Conservation (phyloP, 2,888 invertebrate genomes). For the Cryptosula pallasiana region DNA sequence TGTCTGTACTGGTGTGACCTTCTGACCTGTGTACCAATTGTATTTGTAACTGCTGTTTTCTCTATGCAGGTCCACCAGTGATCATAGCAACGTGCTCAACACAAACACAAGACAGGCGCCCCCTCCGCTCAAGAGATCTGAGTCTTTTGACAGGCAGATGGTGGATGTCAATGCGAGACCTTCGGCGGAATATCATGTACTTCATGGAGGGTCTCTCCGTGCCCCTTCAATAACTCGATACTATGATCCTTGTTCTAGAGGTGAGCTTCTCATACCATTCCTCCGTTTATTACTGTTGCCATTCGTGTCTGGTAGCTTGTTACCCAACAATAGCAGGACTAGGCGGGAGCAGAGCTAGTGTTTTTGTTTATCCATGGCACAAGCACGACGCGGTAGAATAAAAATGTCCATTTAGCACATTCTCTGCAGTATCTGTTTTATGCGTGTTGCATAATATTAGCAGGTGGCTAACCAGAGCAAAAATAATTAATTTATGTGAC, state of each 20-base stretch:
- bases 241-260: constrained; percentile 5
- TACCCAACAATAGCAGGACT: too few relatives aligned
- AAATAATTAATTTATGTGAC: too few relatives aligned
- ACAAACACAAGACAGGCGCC: background rate
- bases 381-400: too few relatives aligned
- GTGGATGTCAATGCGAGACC: background rate
- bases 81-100: background rate
- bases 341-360: too few relatives aligned
- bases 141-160: background rate
- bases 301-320: too few relatives aligned
- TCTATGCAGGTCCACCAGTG: constrained; percentile 6
- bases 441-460: too few relatives aligned
- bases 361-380: too few relatives aligned
- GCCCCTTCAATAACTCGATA: background rate
- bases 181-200: background rate
- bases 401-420: too few relatives aligned
- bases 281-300: too few relatives aligned
- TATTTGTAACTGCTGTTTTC: background rate
- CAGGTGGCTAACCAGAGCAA: too few relatives aligned
- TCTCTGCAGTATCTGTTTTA: too few relatives aligned
- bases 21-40: background rate
- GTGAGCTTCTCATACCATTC: background rate
- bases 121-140: constrained; percentile 1
- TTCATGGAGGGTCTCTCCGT: background rate
- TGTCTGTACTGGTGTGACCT: too few relatives aligned